Evolutionary conservation across 2,888 invertebrate genomes (phyloP).

Genomic region (Drosophila rellima): DNA sequence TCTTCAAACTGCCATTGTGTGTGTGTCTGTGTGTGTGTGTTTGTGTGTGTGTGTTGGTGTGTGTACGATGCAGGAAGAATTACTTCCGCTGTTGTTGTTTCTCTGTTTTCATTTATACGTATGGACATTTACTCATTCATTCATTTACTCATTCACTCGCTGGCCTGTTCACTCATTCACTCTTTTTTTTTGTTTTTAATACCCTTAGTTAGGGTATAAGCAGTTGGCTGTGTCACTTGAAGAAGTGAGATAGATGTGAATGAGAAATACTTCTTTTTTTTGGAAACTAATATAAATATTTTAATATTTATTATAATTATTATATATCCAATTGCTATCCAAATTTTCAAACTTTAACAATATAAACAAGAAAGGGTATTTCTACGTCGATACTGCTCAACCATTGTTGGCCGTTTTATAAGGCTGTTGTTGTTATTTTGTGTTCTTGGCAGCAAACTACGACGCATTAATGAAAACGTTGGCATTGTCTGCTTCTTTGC

Average conservation of each 20-base stretch:
- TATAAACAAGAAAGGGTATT: slow-evolving; percentile 30
- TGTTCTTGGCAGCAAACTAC: slow-evolving; percentile 75
- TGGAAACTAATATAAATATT: no score
- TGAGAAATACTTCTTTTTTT: no score
- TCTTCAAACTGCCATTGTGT: slow-evolving; percentile 48
- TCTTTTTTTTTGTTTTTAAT: slow-evolving; percentile 24
- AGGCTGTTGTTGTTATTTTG: slow-evolving; percentile 42
- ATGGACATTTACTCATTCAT: slow-evolving; percentile 64
- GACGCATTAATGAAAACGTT: slow-evolving; percentile 81
- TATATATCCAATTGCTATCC: no score
- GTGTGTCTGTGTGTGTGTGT: slow-evolving; percentile 19
- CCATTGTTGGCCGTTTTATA: slow-evolving; percentile 22
- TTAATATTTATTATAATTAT: no score
- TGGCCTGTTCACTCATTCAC: slow-evolving; percentile 43
- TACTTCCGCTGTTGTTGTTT: slow-evolving; percentile 65
- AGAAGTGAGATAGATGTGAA: no score
- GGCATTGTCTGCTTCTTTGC: slow-evolving; percentile 77
- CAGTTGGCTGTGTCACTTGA: neutral
- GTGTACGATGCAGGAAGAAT: slow-evolving; percentile 66
- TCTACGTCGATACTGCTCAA: neutral
- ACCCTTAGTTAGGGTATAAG: slow-evolving; percentile 12
- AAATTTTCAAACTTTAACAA: neutral
- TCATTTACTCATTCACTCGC: slow-evolving; percentile 50
- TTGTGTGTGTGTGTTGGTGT: slow-evolving; percentile 20
- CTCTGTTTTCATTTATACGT: slow-evolving; percentile 60